A percentile compares a stretch with the other conserved stretches of the same genome.
These are phyloP conservation scores for Tragelaphus strepsiceros DNA, from an alignment of 2,113 vertebrate genomes.

Conservation along the genomic window DNA sequence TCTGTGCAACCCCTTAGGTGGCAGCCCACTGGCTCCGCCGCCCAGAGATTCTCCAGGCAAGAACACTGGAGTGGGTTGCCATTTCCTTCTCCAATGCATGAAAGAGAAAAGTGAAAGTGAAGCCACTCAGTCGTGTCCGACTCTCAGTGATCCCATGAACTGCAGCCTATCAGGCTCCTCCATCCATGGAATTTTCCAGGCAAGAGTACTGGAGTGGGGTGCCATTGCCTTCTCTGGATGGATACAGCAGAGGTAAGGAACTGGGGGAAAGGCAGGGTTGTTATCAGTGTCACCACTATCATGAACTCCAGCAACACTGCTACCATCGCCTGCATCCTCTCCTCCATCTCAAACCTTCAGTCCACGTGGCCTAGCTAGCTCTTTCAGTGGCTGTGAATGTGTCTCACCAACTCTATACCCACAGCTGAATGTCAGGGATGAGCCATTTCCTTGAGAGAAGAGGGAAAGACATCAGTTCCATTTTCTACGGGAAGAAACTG, in stretches of 20 bases:
- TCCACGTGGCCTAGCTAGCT: rapidly evolving
- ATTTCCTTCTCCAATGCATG: too few species aligned
- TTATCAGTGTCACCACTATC: background rate
- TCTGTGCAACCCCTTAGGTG: too few species aligned
- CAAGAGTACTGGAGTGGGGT: too few species aligned
- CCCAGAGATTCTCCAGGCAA: too few species aligned
- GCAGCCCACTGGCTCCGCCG: too few species aligned
- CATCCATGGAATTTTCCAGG: too few species aligned
- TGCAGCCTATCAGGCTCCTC: too few species aligned
- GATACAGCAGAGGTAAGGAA: background rate
- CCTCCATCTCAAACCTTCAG: background rate
- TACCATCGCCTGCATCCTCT: rapidly evolving
- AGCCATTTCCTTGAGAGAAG: background rate
- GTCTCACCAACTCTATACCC: background rate
- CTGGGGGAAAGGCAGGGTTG: rapidly evolving
- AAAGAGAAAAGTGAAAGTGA: too few species aligned
- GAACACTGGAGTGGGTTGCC: too few species aligned
- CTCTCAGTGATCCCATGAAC: too few species aligned
- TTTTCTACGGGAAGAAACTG: background rate
- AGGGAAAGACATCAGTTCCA: background rate
- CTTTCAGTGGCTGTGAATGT: background rate
- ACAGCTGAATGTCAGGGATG: background rate
- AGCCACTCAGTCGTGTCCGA: too few species aligned
- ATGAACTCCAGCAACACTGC: background rate
- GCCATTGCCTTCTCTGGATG: too few species aligned